These are phyloP conservation scores for Cynopterus brachyotis DNA, from an alignment of 2,113 vertebrate genomes.

Conservation along the genomic window DNA sequence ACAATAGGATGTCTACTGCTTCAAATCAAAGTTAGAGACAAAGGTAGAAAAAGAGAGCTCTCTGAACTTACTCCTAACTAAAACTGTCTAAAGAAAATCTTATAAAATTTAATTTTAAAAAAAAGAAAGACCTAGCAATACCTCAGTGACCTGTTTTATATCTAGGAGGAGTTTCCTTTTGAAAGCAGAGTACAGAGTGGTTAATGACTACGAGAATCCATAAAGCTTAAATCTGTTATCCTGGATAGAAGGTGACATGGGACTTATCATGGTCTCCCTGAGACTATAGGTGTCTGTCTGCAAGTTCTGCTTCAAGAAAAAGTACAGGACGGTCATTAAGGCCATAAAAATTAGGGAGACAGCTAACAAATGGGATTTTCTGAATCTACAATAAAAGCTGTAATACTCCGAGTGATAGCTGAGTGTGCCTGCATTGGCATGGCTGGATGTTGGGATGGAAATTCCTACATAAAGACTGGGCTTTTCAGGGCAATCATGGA, in stretches of 20 bases:
- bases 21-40: background rate
- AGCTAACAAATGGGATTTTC: background rate
- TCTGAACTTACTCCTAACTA: background rate
- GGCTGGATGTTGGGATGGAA: background rate
- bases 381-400: background rate
- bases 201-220: background rate
- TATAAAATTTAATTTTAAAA: background rate
- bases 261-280: too few species aligned
- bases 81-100: background rate
- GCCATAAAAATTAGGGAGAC: background rate
- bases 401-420: background rate
- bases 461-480: background rate
- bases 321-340: background rate
- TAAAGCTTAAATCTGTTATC: background rate
- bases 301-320: background rate
- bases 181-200: background rate
- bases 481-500: background rate
- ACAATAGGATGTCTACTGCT: background rate
- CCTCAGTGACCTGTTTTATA: background rate
- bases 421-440: background rate
- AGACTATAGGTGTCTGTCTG: accelerated
- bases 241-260: background rate
- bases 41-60: background rate
- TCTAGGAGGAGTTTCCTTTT: background rate
- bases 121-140: background rate